Base-by-base conservation (phyloP, 2,797 vertebrate species). In the Macropodus opercularis region DNA sequence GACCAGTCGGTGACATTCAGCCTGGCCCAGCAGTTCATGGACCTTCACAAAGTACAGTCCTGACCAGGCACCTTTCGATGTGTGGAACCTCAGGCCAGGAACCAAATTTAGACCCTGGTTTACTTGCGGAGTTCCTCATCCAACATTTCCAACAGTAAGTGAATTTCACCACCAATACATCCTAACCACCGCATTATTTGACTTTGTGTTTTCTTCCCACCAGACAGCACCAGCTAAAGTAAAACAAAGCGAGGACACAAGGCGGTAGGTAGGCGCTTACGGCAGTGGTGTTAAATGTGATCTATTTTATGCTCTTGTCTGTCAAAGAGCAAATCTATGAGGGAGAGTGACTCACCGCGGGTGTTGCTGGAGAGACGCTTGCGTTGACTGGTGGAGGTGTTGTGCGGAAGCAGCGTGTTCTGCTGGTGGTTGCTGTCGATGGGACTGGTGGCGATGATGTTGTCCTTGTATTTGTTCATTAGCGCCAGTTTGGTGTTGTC, bases 391-490 rank as follows among this genome's bases (percentile, higher is more conserved):
- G 95, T 96, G 79, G 95, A 96, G 29, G 95, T 96, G 85, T 92
- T 93, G 80, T 98, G 97, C 0, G 96, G 96, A 31, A 98, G 93
- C 65, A 98, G 87, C 0, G 96, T 98, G 85, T 97, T 95, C 83
- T 97, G 97, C 84, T 98, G 96, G 87, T 98, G 96, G 87, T 97
- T 98, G 10, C 95, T 94, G 87, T 98, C 95, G 67, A 97, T 93
- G 0, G 97, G 96, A 85, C 96, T 98, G 10, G 96, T 98, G 74
- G 96, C 96, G 0, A 99, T 98, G 90, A 99, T 98, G 87, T 95
- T 98, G 90, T 99, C 97, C 88, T 99, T 99, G 88, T 98, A 99
- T 78, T 98, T 99, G 92, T 95, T 98, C 97, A 99, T 99, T 68
- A 98, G 89, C 17, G 96, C 97, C 85, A 99, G 89, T 86, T 99